Conservation (phyloP, 2,888 invertebrate genomes). For the Noctua janthe region DNA sequence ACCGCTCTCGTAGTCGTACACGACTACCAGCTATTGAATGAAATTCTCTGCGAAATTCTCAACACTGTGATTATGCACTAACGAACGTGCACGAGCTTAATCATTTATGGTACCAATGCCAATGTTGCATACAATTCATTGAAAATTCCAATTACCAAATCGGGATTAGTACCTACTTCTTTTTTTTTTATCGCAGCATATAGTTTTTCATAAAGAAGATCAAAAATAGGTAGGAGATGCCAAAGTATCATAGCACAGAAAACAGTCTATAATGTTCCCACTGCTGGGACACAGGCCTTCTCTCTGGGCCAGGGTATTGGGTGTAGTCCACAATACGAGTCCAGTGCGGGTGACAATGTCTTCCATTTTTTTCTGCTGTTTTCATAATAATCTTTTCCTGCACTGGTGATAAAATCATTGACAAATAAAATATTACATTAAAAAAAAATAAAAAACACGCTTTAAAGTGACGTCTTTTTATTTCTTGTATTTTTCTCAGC, state of each 20-base stretch:
- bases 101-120: background rate
- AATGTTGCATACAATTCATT: background rate
- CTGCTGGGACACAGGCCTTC: background rate
- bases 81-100: background rate
- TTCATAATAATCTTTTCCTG: background rate
- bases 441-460: background rate
- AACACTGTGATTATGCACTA: constrained; percentile 1
- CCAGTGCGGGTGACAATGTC: background rate
- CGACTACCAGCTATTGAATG: constrained; percentile 3
- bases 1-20: background rate
- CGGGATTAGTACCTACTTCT: background rate
- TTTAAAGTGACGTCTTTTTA: background rate
- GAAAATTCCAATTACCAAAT: background rate
- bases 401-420: background rate
- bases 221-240: background rate
- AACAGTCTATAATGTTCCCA: background rate
- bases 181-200: background rate
- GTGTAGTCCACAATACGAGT: background rate
- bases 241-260: background rate
- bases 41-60: constrained; percentile 12
- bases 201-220: background rate
- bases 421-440: too few relatives aligned
- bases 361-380: background rate
- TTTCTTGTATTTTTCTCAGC: background rate
- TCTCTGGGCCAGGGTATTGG: background rate